Base-by-base conservation (phyloP, 2,888 invertebrate species). In the Melipona bicolor region DNA sequence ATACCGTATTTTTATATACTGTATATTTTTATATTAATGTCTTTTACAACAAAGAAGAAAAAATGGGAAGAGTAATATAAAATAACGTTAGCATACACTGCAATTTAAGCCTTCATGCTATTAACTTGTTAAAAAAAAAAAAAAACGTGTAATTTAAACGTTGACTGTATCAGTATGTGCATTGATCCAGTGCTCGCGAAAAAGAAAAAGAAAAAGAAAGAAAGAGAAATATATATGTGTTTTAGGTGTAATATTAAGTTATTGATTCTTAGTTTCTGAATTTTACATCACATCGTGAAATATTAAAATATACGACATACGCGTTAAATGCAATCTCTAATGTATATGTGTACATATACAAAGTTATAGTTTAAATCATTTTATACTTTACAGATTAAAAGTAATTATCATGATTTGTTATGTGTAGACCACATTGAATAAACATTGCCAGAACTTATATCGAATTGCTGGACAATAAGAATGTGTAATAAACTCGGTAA, bases 351-450 rank as follows among this genome's bases (percentile, higher is more conserved):
- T 81, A 71, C 77, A 78, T 69, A 83, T 75, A 74, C 71, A 69
- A 77, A 62, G 64, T 64, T 79, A 75, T 82, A 70, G 19, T 68
- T 56, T 24, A 85, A 70, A 70, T 65, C 17, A 70, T 77, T 83
- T 73, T 54, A 54, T 87, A 85, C 80, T 85, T 72, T 84, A 86
- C 76, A 70, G 72, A 64, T 88, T 32, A 74, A 27, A 24, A 64
- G 69, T 84, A 79, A 83, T 90, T 90, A 79, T 43, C 43, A 43
- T 87, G 79, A 84, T 90, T 90, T 88, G 90, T 92, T 92, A 92
- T 93, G 92, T 93, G 92, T 93, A 90, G 92, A 92, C 92, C 91
- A 92, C 91, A 91, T 91, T 88, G 79, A 91, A 88, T 87, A 89
- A 79, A 87, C 83, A 86, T 78, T 88, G 86, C 72, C 76, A 79